Evolutionary conservation across 1,140 invertebrate species (phyloP), one percentile per base, ranked within the genome.

Genomic region (Thaumatotibia leucotreta): DNA sequence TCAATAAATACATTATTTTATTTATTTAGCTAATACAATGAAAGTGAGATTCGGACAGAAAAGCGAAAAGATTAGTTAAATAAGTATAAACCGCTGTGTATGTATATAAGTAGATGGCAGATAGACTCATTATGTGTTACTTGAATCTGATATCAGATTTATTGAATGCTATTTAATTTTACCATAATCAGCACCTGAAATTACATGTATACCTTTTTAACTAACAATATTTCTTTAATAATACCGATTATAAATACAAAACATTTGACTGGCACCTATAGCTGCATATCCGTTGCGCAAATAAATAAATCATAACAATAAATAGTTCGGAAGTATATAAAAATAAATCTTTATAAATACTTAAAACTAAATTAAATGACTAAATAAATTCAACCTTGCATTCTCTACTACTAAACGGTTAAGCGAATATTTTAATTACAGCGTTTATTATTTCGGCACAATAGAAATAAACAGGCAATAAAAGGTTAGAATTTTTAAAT

Each of bases 331-430:
- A 87, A 86, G 86, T 83, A 88, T 87, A 86, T 75, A 83, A 88
- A 85, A 89, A 88, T 87, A 86, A 82, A 81, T 85, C 78, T 86
- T 80, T 84, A 83, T 89, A 90, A 84, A 86, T 87, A 91, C 85
- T 88, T 88, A 91, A 73, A 67, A 67, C 75, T 74, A 79, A 84
- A 80, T 79, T 78, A 77, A 86, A 86, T 80, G 54, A 29, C 52
- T 75, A 78, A 73, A 78, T 73, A 77, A 73, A 67, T 65, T 70
- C 65, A 67, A 75, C 65, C 62, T 64, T 66, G 69, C 64, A 45
- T 67, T 31, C 62, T 33, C 54, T 67, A 69, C 61, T 66, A 71
- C 61, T 66, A 49, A 68, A 68, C 64, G 45, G 65, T 69, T 70
- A 66, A 32, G 66, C 49, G 61, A 72, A 64, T 64, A 68, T 52